Evolutionary conservation across 1,140 invertebrate genomes (phyloP), one percentile per base, ranked within the genome.

Genomic region (Daktulosphaira vitifoliae): DNA sequence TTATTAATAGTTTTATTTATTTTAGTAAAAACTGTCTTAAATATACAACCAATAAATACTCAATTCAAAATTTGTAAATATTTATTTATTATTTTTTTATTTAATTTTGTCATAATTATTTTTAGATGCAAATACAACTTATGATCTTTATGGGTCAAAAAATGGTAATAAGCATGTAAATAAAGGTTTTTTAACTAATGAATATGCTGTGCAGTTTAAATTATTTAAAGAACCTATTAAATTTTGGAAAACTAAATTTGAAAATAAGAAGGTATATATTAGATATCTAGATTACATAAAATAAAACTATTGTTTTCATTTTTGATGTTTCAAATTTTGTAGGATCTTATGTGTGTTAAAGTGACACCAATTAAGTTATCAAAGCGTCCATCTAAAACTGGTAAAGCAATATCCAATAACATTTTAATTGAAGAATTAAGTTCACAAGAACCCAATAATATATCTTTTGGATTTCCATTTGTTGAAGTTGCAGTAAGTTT

Each of bases 201-300:
- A 95, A 74, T 87, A 85, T 29, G 79, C 91, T 52, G 80, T 96
- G 50, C 91, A 96, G 74, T 82, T 96, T 49, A 90, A 92, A 74
- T 79, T 95, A 71, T 85, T 85, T 70, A 85, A 87, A 70, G 87
- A 87, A 72, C 88, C 92, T 2, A 83, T 96, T 66, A 84, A 84
- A 66, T 80, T 94, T 65, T 86, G 83, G 82, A 91, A 90, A 71
- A 82, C 84, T 70, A 84, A 83, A 69, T 84, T 90, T 73, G 79
- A 85, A 70, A 82, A 82, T 69, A 82, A 81, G 69, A 78, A 68
- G 79, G 81, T 70, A 83, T 87, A 51, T 88, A n/a, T 46, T 23
- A 38, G 54, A 52, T 33, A 26, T 62, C 59, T 56, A 9, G n/a
- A 67, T 29, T 18, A 25, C 5, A 39, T 67, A 48, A 25, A 7